Percentiles rank a stretch among this genome's conserved stretches.
phyloP scores from a whole-genome alignment of 2,888 invertebrate species.

The Drosophila diplacantha region DNA sequence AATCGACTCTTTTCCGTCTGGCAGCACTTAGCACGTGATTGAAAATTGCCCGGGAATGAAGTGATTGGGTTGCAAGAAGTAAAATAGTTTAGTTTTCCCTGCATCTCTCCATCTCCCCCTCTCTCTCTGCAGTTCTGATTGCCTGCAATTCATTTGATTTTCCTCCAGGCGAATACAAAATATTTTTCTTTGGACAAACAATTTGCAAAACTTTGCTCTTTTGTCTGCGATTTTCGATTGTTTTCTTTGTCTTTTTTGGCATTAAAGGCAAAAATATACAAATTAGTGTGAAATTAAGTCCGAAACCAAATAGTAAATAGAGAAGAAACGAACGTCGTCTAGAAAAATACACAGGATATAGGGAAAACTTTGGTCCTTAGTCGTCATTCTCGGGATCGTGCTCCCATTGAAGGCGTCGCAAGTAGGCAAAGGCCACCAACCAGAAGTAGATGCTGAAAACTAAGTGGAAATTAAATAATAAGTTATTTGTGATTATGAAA shows the following conservation, averaged over 20 bases:
- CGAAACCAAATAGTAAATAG: slow-evolving; percentile 42
- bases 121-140: slow-evolving; percentile 5
- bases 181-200: slow-evolving; percentile 36
- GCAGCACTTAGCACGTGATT: slow-evolving; percentile 73
- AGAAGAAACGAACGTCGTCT: slow-evolving; percentile 10
- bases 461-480: slow-evolving; percentile 1
- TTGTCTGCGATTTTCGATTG: slow-evolving; percentile 7
- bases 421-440: slow-evolving; percentile 31
- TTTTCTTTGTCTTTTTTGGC: slow-evolving; percentile 57
- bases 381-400: slow-evolving; percentile 12
- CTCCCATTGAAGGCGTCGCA: slow-evolving; percentile 16
- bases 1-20: slow-evolving; percentile 60
- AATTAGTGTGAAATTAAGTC: slow-evolving; percentile 68
- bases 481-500: neutral
- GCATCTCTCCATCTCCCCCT: neutral
- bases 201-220: slow-evolving; percentile 44
- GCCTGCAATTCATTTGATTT: slow-evolving; percentile 28
- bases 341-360: slow-evolving; percentile 21
- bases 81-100: slow-evolving; percentile 26
- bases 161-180: slow-evolving; percentile 27
- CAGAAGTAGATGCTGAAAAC: slow-evolving; percentile 46
- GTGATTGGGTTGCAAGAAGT: slow-evolving; percentile 54
- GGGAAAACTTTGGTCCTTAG: slow-evolving; percentile 11
- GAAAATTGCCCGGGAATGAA: slow-evolving; percentile 70
- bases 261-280: slow-evolving; percentile 69